A percentile compares a stretch with the other conserved stretches of the same genome.
These are phyloP conservation scores for Ataeniobius toweri DNA, from an alignment of 2,797 vertebrate species.

Conservation along the genomic window DNA sequence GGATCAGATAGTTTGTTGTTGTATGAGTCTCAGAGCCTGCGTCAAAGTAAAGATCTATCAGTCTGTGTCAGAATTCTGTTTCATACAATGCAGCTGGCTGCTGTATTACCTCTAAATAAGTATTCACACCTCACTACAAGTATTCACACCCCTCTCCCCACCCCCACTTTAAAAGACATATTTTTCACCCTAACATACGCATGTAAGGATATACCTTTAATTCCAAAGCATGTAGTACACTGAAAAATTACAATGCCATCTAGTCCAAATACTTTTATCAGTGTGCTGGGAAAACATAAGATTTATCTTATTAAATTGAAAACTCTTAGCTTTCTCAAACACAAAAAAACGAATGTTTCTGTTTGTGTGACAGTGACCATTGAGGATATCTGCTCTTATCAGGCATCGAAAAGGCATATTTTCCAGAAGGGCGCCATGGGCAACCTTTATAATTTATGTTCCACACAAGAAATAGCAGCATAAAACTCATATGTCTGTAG, in stretches of 20 bases:
- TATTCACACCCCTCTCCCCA: too few relatives aligned
- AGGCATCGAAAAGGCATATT: neutral
- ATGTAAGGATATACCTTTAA: too few relatives aligned
- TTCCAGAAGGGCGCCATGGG: neutral
- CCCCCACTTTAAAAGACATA: too few relatives aligned
- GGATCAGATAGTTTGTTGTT: too few relatives aligned
- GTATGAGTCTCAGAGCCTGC: too few relatives aligned
- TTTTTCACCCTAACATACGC: too few relatives aligned
- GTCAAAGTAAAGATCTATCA: too few relatives aligned
- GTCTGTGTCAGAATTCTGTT: too few relatives aligned
- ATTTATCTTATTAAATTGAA: neutral
- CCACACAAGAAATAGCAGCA: neutral
- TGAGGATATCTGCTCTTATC: neutral
- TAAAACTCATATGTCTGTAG: neutral
- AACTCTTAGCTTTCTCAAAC: neutral
- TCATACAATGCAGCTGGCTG: too few relatives aligned
- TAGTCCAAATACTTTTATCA: neutral
- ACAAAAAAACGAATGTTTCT: neutral
- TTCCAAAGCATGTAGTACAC: too few relatives aligned
- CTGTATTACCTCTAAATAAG: too few relatives aligned
- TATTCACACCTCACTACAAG: too few relatives aligned
- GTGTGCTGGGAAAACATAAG: neutral
- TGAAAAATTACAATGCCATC: neutral
- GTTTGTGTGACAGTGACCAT: neutral
- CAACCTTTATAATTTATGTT: neutral